Evolutionary conservation across 2,797 vertebrate species (phyloP), one percentile per base, ranked within the genome.

Genomic region (Chelon labrosus): DNA sequence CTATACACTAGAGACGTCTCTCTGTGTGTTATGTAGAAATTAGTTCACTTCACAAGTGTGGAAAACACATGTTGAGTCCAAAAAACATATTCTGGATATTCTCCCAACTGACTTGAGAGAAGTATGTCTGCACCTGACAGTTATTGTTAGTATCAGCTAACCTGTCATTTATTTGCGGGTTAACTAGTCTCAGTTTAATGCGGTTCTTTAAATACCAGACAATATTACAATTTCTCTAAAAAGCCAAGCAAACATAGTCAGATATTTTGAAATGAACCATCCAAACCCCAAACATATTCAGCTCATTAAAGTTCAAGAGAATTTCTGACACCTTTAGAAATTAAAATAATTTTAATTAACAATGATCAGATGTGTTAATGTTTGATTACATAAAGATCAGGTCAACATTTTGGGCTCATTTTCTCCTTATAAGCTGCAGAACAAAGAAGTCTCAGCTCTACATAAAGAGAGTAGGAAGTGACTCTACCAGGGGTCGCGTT

Each of bases 131-230:
- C 42, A n/a, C n/a, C 13, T 16, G 49, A 39, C 9, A n/a, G 49
- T 41, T 47, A 47, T 27, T 47, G 54, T 61, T 38, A 53, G 39
- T 54, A 13, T 54, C 27, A 14, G 16, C 31, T 53, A 54, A 44
- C 47, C 60, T 27, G 9, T 19, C 0, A 0, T 19, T 38, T 38
- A 47, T 8, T 50, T 22, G 31, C 7, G 31, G 31, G 31, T 31
- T 31, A 31, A 5, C 31, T 31, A 7, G 31, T 35, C 46, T 47
- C 3, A 11, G 10, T 64, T n/a, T 20, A 3, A 61, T 50, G 14
- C 7, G 27, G 12, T 35, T 7, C 14, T 22, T 46, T 25, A 56
- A 64, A 62, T 49, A 6, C 46, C 37, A n/a, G 49, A 47, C 22
- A 31, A 42, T 37, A 20, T 27, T 12, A 38, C 35, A 49, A 12